Evolutionary conservation across 2,888 invertebrate genomes (phyloP).

Genomic region (Stenoptilia bipunctidactyla): DNA sequence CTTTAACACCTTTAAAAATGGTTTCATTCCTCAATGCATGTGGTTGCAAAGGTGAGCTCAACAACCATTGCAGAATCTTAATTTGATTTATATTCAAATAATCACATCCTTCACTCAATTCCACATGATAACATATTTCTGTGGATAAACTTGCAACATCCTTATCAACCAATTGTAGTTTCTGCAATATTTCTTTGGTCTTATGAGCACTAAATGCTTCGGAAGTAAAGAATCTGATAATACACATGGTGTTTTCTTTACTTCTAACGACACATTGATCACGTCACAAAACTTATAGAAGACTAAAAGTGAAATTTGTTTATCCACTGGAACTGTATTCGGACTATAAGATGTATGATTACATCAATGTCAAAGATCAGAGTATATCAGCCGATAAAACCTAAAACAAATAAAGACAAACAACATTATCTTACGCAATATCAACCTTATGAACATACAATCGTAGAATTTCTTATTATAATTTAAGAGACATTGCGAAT

Average conservation of each 20-base stretch:
- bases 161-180: slow-evolving; percentile 56
- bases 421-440: slow-evolving; percentile 56
- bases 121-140: slow-evolving; percentile 87
- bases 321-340: slow-evolving; percentile 6
- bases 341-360: slow-evolving; percentile 24
- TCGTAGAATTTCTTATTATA: too few relatives aligned
- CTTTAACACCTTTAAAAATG: slow-evolving; percentile 44
- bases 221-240: slow-evolving; percentile 72
- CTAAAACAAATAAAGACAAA: slow-evolving; percentile 48
- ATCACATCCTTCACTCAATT: slow-evolving; percentile 60
- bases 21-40: slow-evolving; percentile 69
- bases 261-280: slow-evolving; percentile 9
- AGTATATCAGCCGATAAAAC: slow-evolving; percentile 32
- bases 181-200: slow-evolving; percentile 67
- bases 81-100: slow-evolving; percentile 72
- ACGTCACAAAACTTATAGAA: slow-evolving; percentile 16
- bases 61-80: slow-evolving; percentile 80
- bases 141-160: slow-evolving; percentile 71
- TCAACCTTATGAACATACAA: neutral
- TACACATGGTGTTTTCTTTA: slow-evolving; percentile 50
- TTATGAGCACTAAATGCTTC: slow-evolving; percentile 74
- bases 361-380: slow-evolving; percentile 64
- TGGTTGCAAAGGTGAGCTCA: slow-evolving; percentile 78
- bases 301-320: slow-evolving; percentile 4
- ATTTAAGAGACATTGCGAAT: too few relatives aligned